These are phyloP conservation scores for Platorchestia sp. DNA, from an alignment of 1,140 invertebrate species.

Conservation along the genomic window DNA sequence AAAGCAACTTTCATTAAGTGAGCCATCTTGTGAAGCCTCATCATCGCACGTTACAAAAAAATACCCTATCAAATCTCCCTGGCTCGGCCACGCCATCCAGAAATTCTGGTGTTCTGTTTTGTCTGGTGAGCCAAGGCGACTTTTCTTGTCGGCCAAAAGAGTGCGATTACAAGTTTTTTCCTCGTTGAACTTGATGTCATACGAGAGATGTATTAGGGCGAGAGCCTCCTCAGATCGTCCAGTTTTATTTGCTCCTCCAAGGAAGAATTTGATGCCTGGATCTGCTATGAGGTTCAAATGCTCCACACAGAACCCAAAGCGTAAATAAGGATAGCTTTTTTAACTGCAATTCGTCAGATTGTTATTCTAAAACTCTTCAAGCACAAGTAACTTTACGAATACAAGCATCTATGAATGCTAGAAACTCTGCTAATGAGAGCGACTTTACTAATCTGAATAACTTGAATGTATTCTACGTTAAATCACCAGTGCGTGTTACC, in stretches of 20 bases:
- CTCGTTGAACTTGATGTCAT: conserved; percentile 53
- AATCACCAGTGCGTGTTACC: too few relatives aligned
- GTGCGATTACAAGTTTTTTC: conserved; percentile 47
- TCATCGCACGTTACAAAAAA: not conserved
- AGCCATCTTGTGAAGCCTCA: conserved; percentile 14
- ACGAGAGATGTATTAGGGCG: conserved; percentile 31
- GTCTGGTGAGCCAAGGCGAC: not conserved
- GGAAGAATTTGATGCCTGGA: conserved; percentile 12
- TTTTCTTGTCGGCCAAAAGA: conserved; percentile 17
- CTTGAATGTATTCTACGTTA: too few relatives aligned
- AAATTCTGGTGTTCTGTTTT: conserved; percentile 39
- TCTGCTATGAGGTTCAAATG: not conserved
- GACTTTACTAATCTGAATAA: not conserved
- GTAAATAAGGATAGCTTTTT: not conserved
- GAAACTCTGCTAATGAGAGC: not conserved
- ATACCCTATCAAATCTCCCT: conserved; percentile 24
- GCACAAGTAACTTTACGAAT: not conserved
- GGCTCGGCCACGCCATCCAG: not conserved
- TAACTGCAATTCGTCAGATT: not conserved
- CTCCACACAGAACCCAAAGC: not conserved
- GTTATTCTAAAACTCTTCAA: not conserved
- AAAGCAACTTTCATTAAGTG: not conserved
- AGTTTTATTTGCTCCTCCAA: conserved; percentile 9
- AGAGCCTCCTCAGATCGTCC: not conserved
- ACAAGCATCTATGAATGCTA: not conserved